These are phyloP conservation scores for Triplophysa bombifrons DNA, from an alignment of 2,797 vertebrate species.

Conservation along the genomic window DNA sequence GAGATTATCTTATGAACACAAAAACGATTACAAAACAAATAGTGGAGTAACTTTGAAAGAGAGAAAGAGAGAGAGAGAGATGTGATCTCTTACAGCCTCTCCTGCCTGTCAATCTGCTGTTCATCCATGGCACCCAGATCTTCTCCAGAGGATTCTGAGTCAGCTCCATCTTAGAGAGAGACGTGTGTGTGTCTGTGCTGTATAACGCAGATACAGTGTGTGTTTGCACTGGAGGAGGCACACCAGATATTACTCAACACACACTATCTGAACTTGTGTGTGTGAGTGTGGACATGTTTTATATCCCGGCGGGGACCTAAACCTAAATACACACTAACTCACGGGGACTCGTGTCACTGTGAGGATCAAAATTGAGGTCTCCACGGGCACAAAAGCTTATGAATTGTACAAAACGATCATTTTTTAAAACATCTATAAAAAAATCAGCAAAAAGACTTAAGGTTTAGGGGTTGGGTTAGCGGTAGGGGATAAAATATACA, in stretches of 20 bases:
- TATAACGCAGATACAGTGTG: not conserved
- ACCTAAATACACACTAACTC: too few relatives aligned
- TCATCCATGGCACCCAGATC: conserved; percentile 83
- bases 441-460: too few relatives aligned
- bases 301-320: too few relatives aligned
- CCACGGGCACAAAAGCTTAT: too few relatives aligned
- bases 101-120: conserved; percentile 72
- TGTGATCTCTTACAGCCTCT: conserved; percentile 83
- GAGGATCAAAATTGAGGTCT: too few relatives aligned
- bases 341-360: too few relatives aligned
- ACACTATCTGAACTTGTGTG: too few relatives aligned
- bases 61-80: not conserved
- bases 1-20: not conserved
- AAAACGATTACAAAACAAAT: not conserved
- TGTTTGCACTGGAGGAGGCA: not conserved
- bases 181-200: conserved; percentile 63
- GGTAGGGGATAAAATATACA: too few relatives aligned
- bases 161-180: conserved; percentile 69
- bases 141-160: conserved; percentile 85
- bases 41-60: not conserved
- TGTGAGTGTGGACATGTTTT: too few relatives aligned
- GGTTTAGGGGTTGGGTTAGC: too few relatives aligned
- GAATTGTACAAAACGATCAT: too few relatives aligned
- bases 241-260: conserved; percentile 1
- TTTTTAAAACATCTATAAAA: too few relatives aligned